Evolutionary conservation across 53 echinoderm and acorn worm genomes (phyloP).

Genomic region (Glandiceps talaboti): DNA sequence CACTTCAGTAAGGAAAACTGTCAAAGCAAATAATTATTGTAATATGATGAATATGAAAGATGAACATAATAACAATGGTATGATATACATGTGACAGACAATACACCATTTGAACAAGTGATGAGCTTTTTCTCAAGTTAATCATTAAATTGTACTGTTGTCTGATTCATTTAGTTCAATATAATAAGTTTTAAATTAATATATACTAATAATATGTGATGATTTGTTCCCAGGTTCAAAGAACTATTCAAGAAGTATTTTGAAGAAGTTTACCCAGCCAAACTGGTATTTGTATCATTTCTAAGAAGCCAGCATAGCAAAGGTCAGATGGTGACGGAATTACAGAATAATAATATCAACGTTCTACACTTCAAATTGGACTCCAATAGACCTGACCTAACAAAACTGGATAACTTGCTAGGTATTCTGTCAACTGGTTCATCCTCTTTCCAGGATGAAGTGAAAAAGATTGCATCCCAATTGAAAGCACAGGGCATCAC

Average conservation of each 20-base stretch:
- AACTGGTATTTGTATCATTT: slow-evolving; percentile 84
- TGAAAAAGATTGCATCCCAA: slow-evolving; percentile 18
- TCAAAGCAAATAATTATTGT: too few relatives aligned
- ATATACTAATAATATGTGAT: too few relatives aligned
- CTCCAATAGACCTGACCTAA: slow-evolving; percentile 51
- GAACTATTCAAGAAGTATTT: slow-evolving; percentile 60
- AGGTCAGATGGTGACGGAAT: slow-evolving; percentile 53
- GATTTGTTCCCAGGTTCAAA: slow-evolving; percentile 34
- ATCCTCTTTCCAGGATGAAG: slow-evolving; percentile 38
- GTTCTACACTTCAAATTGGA: slow-evolving; percentile 63
- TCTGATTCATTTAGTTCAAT: too few relatives aligned
- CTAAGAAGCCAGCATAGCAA: slow-evolving; percentile 32
- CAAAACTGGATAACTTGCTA: slow-evolving; percentile 69
- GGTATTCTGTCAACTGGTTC: slow-evolving; percentile 46
- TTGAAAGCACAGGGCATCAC: neutral
- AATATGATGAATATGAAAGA: too few relatives aligned
- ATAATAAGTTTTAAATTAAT: too few relatives aligned
- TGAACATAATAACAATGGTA: too few relatives aligned
- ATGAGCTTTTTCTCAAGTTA: too few relatives aligned
- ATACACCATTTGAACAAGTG: too few relatives aligned
- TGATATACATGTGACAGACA: too few relatives aligned
- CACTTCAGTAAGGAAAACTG: too few relatives aligned
- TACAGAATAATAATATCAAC: slow-evolving; percentile 18
- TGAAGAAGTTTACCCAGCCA: slow-evolving; percentile 48
- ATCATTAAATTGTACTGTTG: too few relatives aligned